Evolutionary conservation across 2,113 vertebrate species (phyloP).

Genomic region (Channa maculata): DNA sequence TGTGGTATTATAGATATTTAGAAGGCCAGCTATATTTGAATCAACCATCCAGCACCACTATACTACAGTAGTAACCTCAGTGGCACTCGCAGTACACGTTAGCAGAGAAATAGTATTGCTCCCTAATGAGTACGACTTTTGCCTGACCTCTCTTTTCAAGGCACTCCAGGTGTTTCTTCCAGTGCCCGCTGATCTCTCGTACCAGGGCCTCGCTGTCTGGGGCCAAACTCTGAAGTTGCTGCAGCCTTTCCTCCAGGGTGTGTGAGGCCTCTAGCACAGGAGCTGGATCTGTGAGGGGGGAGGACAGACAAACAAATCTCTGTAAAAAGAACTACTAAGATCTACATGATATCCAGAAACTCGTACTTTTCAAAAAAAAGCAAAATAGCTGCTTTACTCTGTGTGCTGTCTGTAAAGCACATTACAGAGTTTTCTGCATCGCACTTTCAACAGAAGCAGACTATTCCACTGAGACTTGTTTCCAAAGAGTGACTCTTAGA

Average conservation of each 20-base stretch:
- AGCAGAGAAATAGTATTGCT: not conserved
- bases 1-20: not conserved
- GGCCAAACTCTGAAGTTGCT: slow-evolving; percentile 87
- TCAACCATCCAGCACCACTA: not conserved
- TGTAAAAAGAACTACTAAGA: slow-evolving; percentile 34
- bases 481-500: slow-evolving; percentile 76
- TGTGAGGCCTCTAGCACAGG: slow-evolving; percentile 91
- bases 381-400: slow-evolving; percentile 65
- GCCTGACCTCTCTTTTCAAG: slow-evolving; percentile 86
- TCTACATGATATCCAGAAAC: slow-evolving; percentile 41
- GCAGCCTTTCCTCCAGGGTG: slow-evolving; percentile 89
- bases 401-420: slow-evolving; percentile 60
- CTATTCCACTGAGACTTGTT: slow-evolving; percentile 73
- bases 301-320: slow-evolving; percentile 50
- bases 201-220: slow-evolving; percentile 80
- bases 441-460: slow-evolving; percentile 62
- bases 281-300: slow-evolving; percentile 83
- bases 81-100: not conserved
- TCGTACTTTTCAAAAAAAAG: slow-evolving; percentile 56
- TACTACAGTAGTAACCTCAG: not conserved
- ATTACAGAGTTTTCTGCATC: slow-evolving; percentile 64
- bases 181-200: slow-evolving; percentile 85
- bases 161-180: slow-evolving; percentile 89
- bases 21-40: not conserved
- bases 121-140: not conserved